Base-by-base conservation (phyloP, 2,113 vertebrate species). In the Natator depressus region DNA sequence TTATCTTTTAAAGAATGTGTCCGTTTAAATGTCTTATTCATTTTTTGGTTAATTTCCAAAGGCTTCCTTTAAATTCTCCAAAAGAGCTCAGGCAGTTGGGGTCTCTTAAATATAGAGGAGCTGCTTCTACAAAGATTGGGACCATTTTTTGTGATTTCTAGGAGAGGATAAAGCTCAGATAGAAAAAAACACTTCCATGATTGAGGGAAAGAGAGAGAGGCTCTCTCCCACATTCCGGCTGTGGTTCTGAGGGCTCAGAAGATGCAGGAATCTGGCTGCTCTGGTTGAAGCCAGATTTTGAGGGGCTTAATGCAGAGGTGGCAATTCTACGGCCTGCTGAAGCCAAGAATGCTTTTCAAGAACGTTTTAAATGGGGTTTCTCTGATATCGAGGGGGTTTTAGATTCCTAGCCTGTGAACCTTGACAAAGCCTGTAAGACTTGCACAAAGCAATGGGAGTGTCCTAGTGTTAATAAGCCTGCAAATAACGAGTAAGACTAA, bases 271-370 rank as follows among this genome's bases (percentile, higher is more conserved):
- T 5, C 88, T 96, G 93, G 94, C 91, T 92, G 88, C 93, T 57
- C 47, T 89, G 10, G 1, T 9, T 25, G 51, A 3, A 82, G 80
- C 84, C 86, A 1, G 14, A 88, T 94, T 88, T 91, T 55, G 88
- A 76, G 89, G 62, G 62, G 2, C 85, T 78, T 29, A 85, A 89
- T 89, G 81, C 89, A 88, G 57, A 57, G 75, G 42, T 81, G 50
- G 75, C 50, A 82, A n/a, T n/a, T 91, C 88, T 85, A 65, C 6
- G 5, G 69, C 69, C 59, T 3, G 1, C 84, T 84, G 86, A 87
- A 0, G 5, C 93, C 89, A 94, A 84, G 84, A 93, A 90, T 90
- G 94, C 94, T 97, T 96, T 97, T 91, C 95, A 96, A 94, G 95
- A 97, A 93, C 80, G 62, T 80, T 80, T 82, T 91, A 47, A 96